Percentiles rank a stretch among this genome's conserved stretches.
Conservation (phyloP, 2,888 invertebrate genomes). For the Archips xylosteana region DNA sequence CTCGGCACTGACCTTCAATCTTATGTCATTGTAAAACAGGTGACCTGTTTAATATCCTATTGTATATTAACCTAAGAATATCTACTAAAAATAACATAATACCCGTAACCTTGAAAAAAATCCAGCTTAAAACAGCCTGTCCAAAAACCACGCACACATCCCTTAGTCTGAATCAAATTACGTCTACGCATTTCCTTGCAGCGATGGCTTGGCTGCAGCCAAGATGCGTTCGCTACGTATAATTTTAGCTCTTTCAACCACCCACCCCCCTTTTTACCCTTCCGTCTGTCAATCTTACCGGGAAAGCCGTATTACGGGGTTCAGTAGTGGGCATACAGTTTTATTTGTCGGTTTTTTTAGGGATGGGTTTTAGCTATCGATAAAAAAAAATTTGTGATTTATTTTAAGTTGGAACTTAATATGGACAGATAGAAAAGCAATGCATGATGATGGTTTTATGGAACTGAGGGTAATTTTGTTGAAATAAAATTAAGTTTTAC, state of each 20-base stretch:
- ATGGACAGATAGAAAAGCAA: background rate
- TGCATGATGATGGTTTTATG: background rate
- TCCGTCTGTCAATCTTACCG: conserved; percentile 84
- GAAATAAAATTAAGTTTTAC: no score
- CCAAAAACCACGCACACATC: background rate
- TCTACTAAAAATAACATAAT: no score
- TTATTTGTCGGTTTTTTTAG: conserved; percentile 55
- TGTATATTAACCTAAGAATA: no score
- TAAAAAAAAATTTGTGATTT: background rate
- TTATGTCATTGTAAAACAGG: no score
- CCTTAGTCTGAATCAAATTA: conserved; percentile 31
- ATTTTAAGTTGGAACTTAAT: background rate
- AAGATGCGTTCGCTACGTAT: conserved; percentile 85
- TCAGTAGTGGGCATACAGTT: conserved; percentile 73
- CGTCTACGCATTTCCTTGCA: conserved; percentile 30
- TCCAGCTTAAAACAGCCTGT: background rate
- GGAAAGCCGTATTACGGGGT: conserved; percentile 70
- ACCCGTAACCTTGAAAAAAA: background rate
- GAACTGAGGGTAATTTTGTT: no score
- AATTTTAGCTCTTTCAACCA: conserved; percentile 84
- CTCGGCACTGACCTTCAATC: no score
- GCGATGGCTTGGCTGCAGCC: conserved; percentile 44
- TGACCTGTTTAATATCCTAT: no score
- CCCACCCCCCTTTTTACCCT: conserved; percentile 72
- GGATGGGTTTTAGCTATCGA: background rate